Conservation (phyloP, 2,888 invertebrate genomes). For the Apodemia mormo region DNA sequence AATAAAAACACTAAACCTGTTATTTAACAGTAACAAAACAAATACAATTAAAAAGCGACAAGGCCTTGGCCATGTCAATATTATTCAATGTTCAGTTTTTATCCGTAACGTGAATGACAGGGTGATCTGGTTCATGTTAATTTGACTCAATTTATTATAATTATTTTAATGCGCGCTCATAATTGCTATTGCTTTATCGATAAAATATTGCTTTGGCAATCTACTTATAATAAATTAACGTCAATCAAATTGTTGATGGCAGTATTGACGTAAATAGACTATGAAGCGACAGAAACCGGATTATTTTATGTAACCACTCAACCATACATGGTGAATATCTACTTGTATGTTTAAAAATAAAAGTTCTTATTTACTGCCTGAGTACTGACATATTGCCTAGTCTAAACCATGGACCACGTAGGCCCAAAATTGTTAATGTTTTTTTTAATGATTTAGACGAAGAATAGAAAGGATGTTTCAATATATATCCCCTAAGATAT, state of each 20-base stretch:
- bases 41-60: not conserved
- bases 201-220: conserved; percentile 29
- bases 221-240: conserved; percentile 22
- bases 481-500: no score
- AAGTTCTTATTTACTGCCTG: no score
- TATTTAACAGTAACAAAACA: not conserved
- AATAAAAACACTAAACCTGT: no score
- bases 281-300: not conserved
- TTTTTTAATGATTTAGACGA: no score
- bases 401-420: no score
- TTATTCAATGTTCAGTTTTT: conserved; percentile 13
- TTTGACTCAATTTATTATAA: conserved; percentile 28
- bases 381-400: no score
- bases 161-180: conserved; percentile 28
- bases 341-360: no score
- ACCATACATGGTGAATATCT: not conserved
- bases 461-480: no score
- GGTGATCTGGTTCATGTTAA: not conserved
- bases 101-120: conserved; percentile 2
- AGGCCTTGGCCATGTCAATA: conserved; percentile 6
- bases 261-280: conserved; percentile 19
- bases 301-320: not conserved
- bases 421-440: no score
- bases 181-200: conserved; percentile 26
- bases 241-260: conserved; percentile 22